phyloP scores from a whole-genome alignment of 2,113 vertebrate genomes.

The Poeciliopsis occidentalis region DNA sequence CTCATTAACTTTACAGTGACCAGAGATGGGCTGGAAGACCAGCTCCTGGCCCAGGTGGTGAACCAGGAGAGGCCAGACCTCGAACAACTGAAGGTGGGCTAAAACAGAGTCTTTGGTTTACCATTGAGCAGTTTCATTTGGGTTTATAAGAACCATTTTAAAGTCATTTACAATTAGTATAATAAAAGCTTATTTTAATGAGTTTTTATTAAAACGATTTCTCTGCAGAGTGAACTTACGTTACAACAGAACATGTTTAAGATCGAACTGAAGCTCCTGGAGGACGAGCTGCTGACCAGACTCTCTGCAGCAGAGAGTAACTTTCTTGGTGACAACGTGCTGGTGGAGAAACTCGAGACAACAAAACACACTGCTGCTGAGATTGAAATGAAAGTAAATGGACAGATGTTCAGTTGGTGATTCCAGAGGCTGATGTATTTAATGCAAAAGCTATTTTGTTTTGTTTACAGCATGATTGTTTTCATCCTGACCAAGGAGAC shows the following conservation, averaged over 20 bases:
- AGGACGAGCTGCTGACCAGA: constrained; percentile 79
- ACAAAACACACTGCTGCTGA: constrained; percentile 81
- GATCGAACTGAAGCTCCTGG: constrained; percentile 86
- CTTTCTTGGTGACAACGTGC: constrained; percentile 80
- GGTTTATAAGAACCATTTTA: too few relatives aligned
- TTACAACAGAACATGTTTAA: constrained; percentile 87
- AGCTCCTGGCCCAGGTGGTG: constrained; percentile 80
- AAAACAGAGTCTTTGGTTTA: background rate
- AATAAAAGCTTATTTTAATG: background rate
- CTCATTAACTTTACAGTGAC: constrained; percentile 80
- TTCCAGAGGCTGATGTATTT: too few relatives aligned
- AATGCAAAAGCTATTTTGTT: too few relatives aligned
- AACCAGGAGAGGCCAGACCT: constrained; percentile 79
- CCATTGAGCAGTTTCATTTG: background rate
- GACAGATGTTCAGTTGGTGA: too few relatives aligned
- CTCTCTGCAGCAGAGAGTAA: constrained; percentile 81
- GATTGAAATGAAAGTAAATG: constrained; percentile 82
- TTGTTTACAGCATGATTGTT: too few relatives aligned
- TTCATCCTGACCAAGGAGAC: too few relatives aligned
- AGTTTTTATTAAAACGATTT: background rate
- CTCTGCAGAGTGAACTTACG: constrained; percentile 76
- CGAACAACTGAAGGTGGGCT: constrained; percentile 75
- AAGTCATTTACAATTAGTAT: background rate
- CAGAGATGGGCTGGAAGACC: constrained; percentile 74
- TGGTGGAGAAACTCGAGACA: constrained; percentile 84